phyloP scores from a whole-genome alignment of 2,888 invertebrate species.

The Steinernema scapterisci region DNA sequence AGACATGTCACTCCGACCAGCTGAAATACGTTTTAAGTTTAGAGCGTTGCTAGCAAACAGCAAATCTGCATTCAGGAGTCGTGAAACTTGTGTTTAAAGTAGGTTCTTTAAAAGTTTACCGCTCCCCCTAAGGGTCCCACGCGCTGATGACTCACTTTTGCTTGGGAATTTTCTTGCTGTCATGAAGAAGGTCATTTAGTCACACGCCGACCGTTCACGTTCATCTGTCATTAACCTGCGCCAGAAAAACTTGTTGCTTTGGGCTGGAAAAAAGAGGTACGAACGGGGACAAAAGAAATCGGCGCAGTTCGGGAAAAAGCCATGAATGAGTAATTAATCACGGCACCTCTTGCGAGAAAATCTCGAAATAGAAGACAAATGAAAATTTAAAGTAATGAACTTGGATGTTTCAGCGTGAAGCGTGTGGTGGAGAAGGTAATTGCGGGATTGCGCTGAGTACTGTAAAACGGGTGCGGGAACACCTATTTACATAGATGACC shows the following conservation, averaged over 20 bases:
- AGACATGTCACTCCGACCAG: constrained; percentile 59
- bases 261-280: constrained; percentile 26
- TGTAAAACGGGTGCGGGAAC: background rate
- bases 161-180: background rate
- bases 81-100: no score
- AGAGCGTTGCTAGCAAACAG: background rate
- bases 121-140: no score
- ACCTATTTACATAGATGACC: background rate
- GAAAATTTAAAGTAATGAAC: background rate
- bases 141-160: background rate
- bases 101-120: no score
- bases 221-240: background rate
- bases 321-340: constrained; percentile 27
- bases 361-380: background rate
- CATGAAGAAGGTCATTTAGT: constrained; percentile 16
- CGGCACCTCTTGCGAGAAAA: background rate
- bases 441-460: no score
- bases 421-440: background rate
- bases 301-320: background rate
- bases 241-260: constrained; percentile 30
- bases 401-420: background rate
- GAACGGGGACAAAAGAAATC: constrained; percentile 8
- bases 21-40: constrained; percentile 49
- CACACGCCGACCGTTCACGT: background rate
- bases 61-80: no score